Evolutionary conservation across 1,140 invertebrate genomes (phyloP).

Genomic region (Neelides sp.): DNA sequence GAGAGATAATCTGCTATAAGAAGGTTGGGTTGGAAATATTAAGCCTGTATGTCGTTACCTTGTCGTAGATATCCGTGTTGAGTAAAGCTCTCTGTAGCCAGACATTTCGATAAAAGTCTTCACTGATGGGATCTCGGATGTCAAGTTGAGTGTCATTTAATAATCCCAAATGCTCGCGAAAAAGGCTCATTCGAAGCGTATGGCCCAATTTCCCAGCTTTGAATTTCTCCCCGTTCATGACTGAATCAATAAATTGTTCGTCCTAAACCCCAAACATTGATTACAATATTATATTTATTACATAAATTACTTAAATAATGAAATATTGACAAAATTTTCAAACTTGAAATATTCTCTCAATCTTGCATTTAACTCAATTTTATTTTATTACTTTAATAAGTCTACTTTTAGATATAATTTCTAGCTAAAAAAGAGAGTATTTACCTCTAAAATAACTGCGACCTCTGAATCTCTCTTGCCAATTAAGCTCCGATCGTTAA

Average conservation of each 20-base stretch:
- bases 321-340: too few relatives aligned
- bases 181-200: slow-evolving; percentile 65
- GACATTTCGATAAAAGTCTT: slow-evolving; percentile 63
- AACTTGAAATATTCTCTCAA: too few relatives aligned
- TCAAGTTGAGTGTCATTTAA: slow-evolving; percentile 42
- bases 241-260: slow-evolving; percentile 60
- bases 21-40: slow-evolving; percentile 2
- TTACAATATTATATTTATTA: too few relatives aligned
- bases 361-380: slow-evolving; percentile 12
- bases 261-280: too few relatives aligned
- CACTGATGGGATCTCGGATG: slow-evolving; percentile 52
- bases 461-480: slow-evolving; percentile 91
- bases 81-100: slow-evolving; percentile 62
- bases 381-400: slow-evolving; percentile 6
- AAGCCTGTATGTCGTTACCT: slow-evolving; percentile 42
- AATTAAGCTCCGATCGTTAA: slow-evolving; percentile 88
- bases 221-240: slow-evolving; percentile 66
- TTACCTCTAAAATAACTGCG: slow-evolving; percentile 63
- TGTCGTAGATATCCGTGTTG: slow-evolving; percentile 78
- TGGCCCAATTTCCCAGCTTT: slow-evolving; percentile 73
- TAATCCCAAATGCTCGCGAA: slow-evolving; percentile 74
- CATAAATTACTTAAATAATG: too few relatives aligned
- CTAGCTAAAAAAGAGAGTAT: slow-evolving; percentile 12
- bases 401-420: too few relatives aligned
- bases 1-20: too few relatives aligned